Evolutionary conservation across 2,888 invertebrate genomes (phyloP).

Genomic region (Corbicula japonica): DNA sequence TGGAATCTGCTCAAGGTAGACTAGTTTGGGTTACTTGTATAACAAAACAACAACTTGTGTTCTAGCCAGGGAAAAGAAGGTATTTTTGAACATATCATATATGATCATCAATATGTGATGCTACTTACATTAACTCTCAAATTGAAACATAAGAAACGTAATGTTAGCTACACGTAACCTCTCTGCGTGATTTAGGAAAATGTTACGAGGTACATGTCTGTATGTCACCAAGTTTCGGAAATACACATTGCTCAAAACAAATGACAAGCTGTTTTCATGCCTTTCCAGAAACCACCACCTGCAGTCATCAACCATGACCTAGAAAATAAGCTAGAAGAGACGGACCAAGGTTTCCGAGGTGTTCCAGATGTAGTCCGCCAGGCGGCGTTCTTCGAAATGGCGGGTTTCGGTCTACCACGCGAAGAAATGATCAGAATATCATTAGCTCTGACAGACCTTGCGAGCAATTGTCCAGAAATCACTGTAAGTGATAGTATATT

Average conservation of each 20-base stretch:
- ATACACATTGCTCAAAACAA: neutral
- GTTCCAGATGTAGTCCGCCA: slow-evolving; percentile 86
- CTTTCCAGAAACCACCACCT: slow-evolving; percentile 39
- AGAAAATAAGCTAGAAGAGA: slow-evolving; percentile 27
- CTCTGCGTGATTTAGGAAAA: too few species aligned
- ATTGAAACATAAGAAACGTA: too few species aligned
- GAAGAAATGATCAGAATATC: slow-evolving; percentile 91
- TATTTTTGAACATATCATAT: too few species aligned
- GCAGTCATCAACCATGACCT: slow-evolving; percentile 12
- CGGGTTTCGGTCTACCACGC: slow-evolving; percentile 91
- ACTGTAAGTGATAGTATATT: too few species aligned
- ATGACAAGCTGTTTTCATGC: neutral
- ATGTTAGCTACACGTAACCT: too few species aligned
- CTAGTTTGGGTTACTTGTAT: too few species aligned
- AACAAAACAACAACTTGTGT: too few species aligned
- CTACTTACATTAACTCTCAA: too few species aligned
- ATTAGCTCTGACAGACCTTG: slow-evolving; percentile 91
- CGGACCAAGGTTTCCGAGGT: slow-evolving; percentile 59
- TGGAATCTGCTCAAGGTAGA: slow-evolving; percentile 66
- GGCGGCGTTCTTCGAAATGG: slow-evolving; percentile 88
- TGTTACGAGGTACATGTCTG: too few species aligned
- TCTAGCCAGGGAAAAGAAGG: too few species aligned
- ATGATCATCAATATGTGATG: too few species aligned
- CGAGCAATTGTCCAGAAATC: slow-evolving; percentile 66
- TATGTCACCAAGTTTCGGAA: neutral